Evolutionary conservation across 53 echinoderm and acorn worm species (phyloP).

Genomic region (Temnopleurus reevesii): DNA sequence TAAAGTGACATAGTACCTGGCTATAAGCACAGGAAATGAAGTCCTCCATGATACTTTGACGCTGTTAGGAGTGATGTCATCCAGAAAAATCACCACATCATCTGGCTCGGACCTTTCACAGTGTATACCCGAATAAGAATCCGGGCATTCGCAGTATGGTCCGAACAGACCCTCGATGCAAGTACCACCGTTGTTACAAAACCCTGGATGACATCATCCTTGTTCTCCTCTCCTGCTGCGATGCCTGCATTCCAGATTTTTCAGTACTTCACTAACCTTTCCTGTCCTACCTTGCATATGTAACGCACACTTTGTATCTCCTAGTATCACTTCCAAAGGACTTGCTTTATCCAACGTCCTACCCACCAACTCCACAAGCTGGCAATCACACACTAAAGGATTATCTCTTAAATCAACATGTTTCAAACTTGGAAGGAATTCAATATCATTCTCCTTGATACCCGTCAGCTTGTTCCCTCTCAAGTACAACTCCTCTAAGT

Average conservation of each 20-base stretch:
- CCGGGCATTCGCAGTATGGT: slow-evolving; percentile 14
- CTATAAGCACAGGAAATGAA: not conserved
- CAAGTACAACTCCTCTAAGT: slow-evolving; percentile 33
- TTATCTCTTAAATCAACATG: slow-evolving; percentile 23
- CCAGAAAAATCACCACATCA: not conserved
- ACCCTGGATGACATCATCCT: not conserved
- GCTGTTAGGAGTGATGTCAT: not conserved
- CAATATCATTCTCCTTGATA: not conserved
- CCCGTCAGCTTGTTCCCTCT: slow-evolving; percentile 3
- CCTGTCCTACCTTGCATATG: not conserved
- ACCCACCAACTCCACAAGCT: not conserved
- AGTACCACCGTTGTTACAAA: slow-evolving; percentile 17
- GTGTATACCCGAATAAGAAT: not conserved
- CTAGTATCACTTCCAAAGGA: not conserved
- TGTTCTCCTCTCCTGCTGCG: slow-evolving; percentile 1
- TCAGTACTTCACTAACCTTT: not conserved
- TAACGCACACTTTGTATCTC: slow-evolving; percentile 19
- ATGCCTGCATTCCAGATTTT: not conserved
- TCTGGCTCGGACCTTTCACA: not conserved
- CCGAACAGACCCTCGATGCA: not conserved
- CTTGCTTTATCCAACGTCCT: not conserved
- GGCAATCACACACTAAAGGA: slow-evolving; percentile 39
- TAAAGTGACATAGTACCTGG: not conserved
- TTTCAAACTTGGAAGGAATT: slow-evolving; percentile 3
- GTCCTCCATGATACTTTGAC: slow-evolving; percentile 17